Percentiles rank a stretch among this genome's conserved stretches.
phyloP scores from a whole-genome alignment of 64 coral and sea anemone genomes.

The Stylophora pistillata region DNA sequence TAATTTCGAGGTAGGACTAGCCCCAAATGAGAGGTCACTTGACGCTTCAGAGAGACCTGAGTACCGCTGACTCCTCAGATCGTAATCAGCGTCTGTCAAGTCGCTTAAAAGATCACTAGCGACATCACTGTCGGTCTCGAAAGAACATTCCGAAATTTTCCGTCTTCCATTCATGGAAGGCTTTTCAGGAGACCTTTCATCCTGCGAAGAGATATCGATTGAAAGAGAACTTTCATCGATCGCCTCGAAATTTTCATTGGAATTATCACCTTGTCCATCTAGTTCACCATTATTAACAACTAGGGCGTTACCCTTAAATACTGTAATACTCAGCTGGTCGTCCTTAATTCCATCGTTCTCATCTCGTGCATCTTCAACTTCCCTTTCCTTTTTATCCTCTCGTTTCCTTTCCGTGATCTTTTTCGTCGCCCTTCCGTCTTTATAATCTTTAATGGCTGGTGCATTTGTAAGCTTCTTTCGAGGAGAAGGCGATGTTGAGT shows the following conservation, averaged over 20 bases:
- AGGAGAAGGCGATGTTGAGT: not conserved
- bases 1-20: slow-evolving; percentile 36
- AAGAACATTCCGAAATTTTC: slow-evolving; percentile 1
- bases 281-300: not conserved
- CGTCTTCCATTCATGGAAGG: not conserved
- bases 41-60: slow-evolving; percentile 38
- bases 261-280: not conserved
- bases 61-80: slow-evolving; percentile 41
- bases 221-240: not conserved
- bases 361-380: not conserved
- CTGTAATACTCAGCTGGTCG: not conserved
- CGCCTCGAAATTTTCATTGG: not conserved
- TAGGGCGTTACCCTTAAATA: not conserved
- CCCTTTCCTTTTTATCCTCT: not conserved
- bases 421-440: not conserved
- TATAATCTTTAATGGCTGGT: not conserved
- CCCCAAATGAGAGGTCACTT: slow-evolving; percentile 36
- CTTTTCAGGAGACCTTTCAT: not conserved
- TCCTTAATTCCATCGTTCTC: not conserved
- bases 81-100: slow-evolving; percentile 23
- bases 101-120: slow-evolving; percentile 22
- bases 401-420: not conserved
- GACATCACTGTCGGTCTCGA: slow-evolving; percentile 26
- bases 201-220: not conserved
- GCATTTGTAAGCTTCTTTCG: not conserved